phyloP scores from a whole-genome alignment of 2,113 vertebrate species.

The Pollimyrus isidori region DNA sequence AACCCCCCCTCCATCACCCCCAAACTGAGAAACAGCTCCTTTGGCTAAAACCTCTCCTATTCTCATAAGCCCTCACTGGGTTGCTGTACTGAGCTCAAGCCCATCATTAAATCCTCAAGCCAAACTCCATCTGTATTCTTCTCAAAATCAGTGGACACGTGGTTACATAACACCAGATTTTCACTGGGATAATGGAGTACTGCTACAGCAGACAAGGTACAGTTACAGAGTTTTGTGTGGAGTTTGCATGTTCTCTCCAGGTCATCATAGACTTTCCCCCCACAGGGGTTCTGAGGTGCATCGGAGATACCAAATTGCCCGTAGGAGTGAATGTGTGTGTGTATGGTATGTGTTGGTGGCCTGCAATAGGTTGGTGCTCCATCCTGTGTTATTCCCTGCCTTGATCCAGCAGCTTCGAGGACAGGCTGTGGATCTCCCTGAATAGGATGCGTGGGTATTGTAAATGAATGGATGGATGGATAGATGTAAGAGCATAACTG shows the following conservation, averaged over 20 bases:
- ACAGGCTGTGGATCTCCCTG: background rate
- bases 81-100: background rate
- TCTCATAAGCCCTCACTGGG: background rate
- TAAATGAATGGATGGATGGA: background rate
- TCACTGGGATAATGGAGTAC: background rate
- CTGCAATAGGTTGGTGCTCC: background rate
- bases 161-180: background rate
- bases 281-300: background rate
- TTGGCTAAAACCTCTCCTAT: background rate
- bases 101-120: background rate
- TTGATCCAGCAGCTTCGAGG: background rate
- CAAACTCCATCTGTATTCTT: background rate
- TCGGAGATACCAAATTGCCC: too few relatives aligned
- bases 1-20: background rate
- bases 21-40: background rate
- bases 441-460: background rate
- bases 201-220: background rate
- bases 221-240: background rate
- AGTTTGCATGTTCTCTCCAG: background rate
- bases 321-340: background rate
- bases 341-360: background rate
- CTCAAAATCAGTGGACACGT: background rate
- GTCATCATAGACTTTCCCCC: background rate
- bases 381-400: background rate
- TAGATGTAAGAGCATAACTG: background rate